Percentiles rank a stretch among this genome's conserved stretches.
Conservation (phyloP, 2,797 vertebrate species). For the Thripadectes ignobilis region DNA sequence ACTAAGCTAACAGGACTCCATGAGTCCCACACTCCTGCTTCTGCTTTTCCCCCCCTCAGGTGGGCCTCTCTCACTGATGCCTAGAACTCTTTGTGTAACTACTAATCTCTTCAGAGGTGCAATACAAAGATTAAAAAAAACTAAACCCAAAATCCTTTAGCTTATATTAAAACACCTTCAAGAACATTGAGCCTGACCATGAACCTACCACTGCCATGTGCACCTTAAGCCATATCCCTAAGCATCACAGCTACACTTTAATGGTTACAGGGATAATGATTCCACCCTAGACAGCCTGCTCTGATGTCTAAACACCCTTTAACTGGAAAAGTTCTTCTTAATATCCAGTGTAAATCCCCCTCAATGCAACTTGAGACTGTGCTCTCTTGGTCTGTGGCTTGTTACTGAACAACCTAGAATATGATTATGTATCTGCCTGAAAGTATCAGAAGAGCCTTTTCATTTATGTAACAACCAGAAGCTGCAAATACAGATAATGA, state of each 20-base stretch:
- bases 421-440: accelerated
- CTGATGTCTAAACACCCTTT: accelerated
- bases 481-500: not conserved
- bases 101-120: not conserved
- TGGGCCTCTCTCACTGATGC: not conserved
- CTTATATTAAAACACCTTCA: not conserved
- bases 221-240: accelerated
- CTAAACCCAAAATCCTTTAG: not conserved
- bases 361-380: not conserved
- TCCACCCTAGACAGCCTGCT: not conserved
- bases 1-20: not conserved
- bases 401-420: not conserved
- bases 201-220: not conserved
- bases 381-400: not conserved
- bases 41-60: not conserved
- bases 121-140: not conserved
- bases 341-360: accelerated
- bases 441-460: not conserved
- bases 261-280: too few species aligned
- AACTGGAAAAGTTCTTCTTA: not conserved
- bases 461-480: not conserved
- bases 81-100: not conserved
- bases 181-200: not conserved
- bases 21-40: too few species aligned
- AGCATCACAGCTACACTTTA: accelerated